phyloP scores from a whole-genome alignment of 35 echinoderm and acorn worm genomes.

The Ophiothrix spiculata region DNA sequence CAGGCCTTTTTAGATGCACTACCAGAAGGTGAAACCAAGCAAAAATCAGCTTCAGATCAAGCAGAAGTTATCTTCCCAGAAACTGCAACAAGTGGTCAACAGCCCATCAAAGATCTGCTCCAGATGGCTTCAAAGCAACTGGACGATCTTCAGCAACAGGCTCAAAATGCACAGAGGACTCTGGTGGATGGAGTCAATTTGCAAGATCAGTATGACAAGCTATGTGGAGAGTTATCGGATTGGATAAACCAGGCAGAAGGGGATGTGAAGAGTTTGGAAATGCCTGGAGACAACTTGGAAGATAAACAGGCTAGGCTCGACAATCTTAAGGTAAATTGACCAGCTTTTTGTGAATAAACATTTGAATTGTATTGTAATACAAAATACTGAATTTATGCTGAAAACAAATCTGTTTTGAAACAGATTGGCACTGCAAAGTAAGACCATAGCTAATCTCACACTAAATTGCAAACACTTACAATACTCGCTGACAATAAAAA shows the following conservation, averaged over 20 bases:
- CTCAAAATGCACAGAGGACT: conserved; percentile 16
- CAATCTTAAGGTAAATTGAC: conserved; percentile 47
- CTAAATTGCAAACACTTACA: too few relatives aligned
- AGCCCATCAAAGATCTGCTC: conserved; percentile 43
- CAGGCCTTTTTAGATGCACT: conserved; percentile 42
- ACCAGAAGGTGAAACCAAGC: conserved; percentile 57
- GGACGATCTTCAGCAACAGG: conserved; percentile 28
- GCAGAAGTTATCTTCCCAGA: conserved; percentile 47
- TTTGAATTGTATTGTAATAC: too few relatives aligned
- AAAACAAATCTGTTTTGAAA: too few relatives aligned
- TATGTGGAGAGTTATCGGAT: conserved; percentile 9
- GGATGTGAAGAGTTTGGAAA: neutral
- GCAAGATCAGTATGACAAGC: conserved; percentile 40
- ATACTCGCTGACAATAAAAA: too few relatives aligned
- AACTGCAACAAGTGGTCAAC: conserved; percentile 40
- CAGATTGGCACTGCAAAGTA: too few relatives aligned
- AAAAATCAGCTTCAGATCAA: conserved; percentile 35
- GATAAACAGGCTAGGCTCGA: conserved; percentile 40
- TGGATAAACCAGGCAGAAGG: conserved; percentile 46
- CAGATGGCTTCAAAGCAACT: conserved; percentile 39
- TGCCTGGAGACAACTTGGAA: conserved; percentile 37
- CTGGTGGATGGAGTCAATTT: conserved; percentile 17
- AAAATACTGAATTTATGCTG: too few relatives aligned
- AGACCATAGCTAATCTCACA: too few relatives aligned
- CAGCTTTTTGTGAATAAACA: too few relatives aligned